These are phyloP conservation scores for Nomada ruficornis DNA, from an alignment of 2,888 invertebrate species.

Conservation along the genomic window DNA sequence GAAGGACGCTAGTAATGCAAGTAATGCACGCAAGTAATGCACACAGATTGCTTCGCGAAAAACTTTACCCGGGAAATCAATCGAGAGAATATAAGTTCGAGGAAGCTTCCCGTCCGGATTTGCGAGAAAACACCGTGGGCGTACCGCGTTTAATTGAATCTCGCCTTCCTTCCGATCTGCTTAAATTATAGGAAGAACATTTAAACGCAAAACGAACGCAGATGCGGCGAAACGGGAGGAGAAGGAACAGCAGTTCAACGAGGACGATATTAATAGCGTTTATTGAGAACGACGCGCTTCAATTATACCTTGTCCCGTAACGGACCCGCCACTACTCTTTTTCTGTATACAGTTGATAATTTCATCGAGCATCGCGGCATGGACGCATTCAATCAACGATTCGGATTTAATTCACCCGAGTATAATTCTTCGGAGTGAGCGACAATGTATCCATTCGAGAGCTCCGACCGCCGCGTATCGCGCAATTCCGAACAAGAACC, in stretches of 20 bases:
- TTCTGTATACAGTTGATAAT: not conserved
- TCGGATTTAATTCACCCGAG: not conserved
- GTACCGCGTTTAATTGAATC: constrained; percentile 32
- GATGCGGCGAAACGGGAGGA: not conserved
- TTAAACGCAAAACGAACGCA: constrained; percentile 11
- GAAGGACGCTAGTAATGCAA: not conserved
- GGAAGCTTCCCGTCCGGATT: not conserved
- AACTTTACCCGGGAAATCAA: not conserved
- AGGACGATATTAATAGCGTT: not conserved
- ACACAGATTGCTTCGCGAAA: no score
- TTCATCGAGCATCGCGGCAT: not conserved
- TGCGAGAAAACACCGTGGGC: not conserved
- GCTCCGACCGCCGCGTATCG: no score
- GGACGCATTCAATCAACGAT: not conserved
- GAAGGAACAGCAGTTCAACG: not conserved
- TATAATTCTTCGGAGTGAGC: not conserved
- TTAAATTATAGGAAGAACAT: constrained; percentile 18
- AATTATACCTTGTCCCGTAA: constrained; percentile 2
- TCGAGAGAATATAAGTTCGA: not conserved
- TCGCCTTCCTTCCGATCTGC: not conserved
- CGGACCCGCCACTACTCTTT: not conserved
- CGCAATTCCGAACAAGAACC: not conserved
- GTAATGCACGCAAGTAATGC: no score
- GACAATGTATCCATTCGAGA: not conserved
- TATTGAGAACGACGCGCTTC: constrained; percentile 2